Evolutionary conservation across 2,888 invertebrate genomes (phyloP), one percentile per base, ranked within the genome.

Genomic region (Spodoptera littoralis): DNA sequence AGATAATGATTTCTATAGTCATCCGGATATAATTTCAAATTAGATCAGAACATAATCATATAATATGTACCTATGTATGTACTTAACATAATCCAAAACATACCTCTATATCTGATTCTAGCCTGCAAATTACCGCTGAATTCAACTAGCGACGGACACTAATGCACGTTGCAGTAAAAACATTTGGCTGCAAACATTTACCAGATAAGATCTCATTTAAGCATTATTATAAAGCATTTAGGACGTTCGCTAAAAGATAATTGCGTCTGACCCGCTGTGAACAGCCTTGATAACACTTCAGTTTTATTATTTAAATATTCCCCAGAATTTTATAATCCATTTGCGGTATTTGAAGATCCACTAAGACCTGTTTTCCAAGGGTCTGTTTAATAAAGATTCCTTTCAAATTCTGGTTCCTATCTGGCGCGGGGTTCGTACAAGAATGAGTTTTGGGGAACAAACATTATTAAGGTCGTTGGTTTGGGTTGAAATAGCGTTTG

Each of bases 401-500:
- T 62, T 62, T 59, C 24, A 60, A 48, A 62, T 76, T 71, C 51
- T 51, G 18, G 45, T 52, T 70, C 13, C 44, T 48, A 56, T 59
- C 55, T 66, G 22, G 36, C 18, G 13, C 8, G 41, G 27, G 22
- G 22, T 49, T 66, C 53, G 76, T 76, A 63, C 76, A 71, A 60
- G 76, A 57, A 50, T 46, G 59, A 54, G 51, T 51, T 57, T 61
- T 51, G 24, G 44, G 41, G 36, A 36, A 55, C 56, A 66, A 75
- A 75, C 76, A 62, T 57, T 62, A 58, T 66, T 60, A 67, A 56
- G 47, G 51, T 58, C 42, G 57, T 12, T 8, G 60, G 50, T 47
- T 53, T 12, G 12, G 66, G 52, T 56, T 46, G 22, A 24, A 65
- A 76, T 43, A n/a, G 43, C 42, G 30, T 53, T 62, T 55, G 67